These are phyloP conservation scores for Scyliorhinus canicula DNA, from an alignment of 2,797 vertebrate species.

Conservation along the genomic window DNA sequence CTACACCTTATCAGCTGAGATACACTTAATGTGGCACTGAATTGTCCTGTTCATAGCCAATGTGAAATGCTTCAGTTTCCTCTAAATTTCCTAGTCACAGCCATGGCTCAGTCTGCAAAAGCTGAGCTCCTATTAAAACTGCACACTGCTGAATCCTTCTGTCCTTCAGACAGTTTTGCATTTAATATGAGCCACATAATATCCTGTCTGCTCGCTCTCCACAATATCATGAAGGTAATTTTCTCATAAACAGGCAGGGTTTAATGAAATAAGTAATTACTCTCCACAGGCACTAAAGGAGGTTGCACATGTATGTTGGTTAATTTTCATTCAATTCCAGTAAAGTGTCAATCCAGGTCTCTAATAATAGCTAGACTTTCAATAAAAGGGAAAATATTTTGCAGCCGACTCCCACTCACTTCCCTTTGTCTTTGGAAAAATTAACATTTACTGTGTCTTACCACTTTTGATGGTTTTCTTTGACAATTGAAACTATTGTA, in stretches of 20 bases:
- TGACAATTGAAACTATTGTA: background rate
- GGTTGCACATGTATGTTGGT: background rate
- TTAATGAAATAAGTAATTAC: constrained; percentile 59
- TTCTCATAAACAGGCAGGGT: constrained; percentile 54
- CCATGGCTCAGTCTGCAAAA: background rate
- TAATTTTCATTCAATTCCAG: constrained; percentile 2
- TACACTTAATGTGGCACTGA: background rate
- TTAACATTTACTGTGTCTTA: background rate
- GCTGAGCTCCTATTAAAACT: background rate
- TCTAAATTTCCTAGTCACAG: background rate
- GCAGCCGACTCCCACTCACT: background rate
- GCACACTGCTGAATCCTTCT: background rate
- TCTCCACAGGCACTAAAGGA: background rate
- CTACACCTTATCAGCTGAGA: background rate
- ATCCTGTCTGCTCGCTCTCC: background rate
- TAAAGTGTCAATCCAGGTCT: background rate
- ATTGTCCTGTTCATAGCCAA: background rate
- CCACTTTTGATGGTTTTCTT: background rate
- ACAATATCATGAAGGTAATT: constrained; percentile 44
- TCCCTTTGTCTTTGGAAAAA: background rate
- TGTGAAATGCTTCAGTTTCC: background rate
- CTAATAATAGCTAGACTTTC: background rate
- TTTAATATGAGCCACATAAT: background rate
- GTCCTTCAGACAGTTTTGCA: background rate
- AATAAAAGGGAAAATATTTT: constrained; percentile 12